These are phyloP conservation scores for Papilio dardanus DNA, from an alignment of 1,140 invertebrate species.

Conservation along the genomic window DNA sequence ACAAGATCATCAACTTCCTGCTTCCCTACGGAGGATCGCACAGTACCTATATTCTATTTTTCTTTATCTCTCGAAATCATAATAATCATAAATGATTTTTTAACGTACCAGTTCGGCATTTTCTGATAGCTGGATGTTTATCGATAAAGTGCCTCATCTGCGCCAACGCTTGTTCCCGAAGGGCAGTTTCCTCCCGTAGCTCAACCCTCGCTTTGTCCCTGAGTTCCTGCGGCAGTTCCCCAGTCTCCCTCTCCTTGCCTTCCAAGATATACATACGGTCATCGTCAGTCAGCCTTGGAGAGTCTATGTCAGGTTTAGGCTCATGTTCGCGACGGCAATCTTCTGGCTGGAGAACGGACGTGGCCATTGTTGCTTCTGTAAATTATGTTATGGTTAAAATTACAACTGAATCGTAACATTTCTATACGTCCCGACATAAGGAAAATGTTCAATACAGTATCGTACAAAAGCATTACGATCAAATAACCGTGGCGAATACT, in stretches of 20 bases:
- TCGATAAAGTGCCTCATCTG: conserved; percentile 90
- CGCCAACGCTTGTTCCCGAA: conserved; percentile 86
- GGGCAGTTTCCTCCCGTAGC: conserved; percentile 87
- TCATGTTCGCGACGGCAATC: conserved; percentile 69
- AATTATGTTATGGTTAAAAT: neutral
- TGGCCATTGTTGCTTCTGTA: conserved; percentile 69
- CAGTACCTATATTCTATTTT: neutral
- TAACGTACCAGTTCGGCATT: conserved; percentile 86
- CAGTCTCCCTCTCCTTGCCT: conserved; percentile 66
- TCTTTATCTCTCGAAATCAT: too few relatives aligned
- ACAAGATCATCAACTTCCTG: neutral
- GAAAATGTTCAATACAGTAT: neutral
- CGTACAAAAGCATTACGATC: neutral
- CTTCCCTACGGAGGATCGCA: neutral
- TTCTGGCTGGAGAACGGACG: conserved; percentile 73
- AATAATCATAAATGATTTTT: neutral
- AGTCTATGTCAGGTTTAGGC: conserved; percentile 59
- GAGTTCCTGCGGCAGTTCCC: conserved; percentile 71
- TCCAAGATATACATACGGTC: conserved; percentile 64
- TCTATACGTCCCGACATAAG: neutral
- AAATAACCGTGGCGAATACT: neutral
- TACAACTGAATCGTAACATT: neutral
- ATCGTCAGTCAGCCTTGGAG: conserved; percentile 65
- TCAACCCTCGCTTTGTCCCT: conserved; percentile 86
- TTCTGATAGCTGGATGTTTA: conserved; percentile 89